Percentiles rank a stretch among this genome's conserved stretches.
Conservation (phyloP, 2,888 invertebrate genomes). For the Eupithecia insigniata region DNA sequence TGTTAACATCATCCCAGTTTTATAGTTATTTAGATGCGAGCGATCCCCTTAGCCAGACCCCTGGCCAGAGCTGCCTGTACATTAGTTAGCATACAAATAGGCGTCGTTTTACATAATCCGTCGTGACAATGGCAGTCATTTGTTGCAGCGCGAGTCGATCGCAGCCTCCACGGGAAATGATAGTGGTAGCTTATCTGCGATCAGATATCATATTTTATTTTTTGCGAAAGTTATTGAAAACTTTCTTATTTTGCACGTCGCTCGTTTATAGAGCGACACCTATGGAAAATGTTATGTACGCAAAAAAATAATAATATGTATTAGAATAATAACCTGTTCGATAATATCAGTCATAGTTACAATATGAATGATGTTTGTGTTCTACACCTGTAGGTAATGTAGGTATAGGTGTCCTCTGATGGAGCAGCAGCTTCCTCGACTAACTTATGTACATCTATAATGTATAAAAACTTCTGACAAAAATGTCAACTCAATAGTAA, state of each 20-base stretch:
- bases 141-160: conserved; percentile 79
- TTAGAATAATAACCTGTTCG: no score
- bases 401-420: no score
- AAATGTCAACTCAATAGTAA: background rate
- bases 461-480: background rate
- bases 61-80: conserved; percentile 43
- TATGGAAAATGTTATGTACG: no score
- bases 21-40: background rate
- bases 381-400: no score
- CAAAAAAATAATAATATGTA: no score
- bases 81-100: conserved; percentile 84
- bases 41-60: background rate
- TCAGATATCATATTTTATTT: conserved; percentile 25
- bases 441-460: background rate
- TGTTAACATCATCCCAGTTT: background rate
- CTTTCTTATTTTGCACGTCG: background rate
- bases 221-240: background rate
- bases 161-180: conserved; percentile 71
- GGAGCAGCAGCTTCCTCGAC: background rate
- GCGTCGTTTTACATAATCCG: conserved; percentile 83
- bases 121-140: conserved; percentile 78
- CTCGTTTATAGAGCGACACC: background rate
- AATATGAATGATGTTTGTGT: no score
- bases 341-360: no score
- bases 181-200: conserved; percentile 57